A percentile compares a stretch with the other conserved stretches of the same genome.
These are phyloP conservation scores for Homarus gammarus DNA, from an alignment of 2,888 invertebrate genomes.

Conservation along the genomic window DNA sequence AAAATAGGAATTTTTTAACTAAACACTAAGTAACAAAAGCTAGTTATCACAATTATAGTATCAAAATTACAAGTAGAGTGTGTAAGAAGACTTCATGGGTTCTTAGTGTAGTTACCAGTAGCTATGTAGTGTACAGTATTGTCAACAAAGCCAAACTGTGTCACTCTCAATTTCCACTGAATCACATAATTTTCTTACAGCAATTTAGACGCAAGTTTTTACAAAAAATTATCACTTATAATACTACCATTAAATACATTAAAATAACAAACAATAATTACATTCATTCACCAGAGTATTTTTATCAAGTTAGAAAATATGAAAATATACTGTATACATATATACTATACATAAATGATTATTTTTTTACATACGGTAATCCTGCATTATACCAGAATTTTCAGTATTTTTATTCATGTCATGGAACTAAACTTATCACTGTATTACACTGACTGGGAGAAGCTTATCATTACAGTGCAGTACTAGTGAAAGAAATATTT, in stretches of 20 bases:
- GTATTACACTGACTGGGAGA: neutral
- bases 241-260: neutral
- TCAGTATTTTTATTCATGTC: neutral
- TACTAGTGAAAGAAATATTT: neutral
- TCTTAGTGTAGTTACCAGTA: neutral
- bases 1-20: neutral
- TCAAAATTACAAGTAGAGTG: neutral
- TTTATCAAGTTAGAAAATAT: neutral
- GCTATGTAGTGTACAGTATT: neutral
- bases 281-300: neutral
- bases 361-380: neutral
- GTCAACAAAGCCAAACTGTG: neutral
- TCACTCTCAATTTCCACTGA: neutral
- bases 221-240: neutral
- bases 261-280: neutral
- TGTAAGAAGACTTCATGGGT: neutral
- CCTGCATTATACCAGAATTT: neutral
- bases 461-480: neutral
- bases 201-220: neutral
- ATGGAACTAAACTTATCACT: neutral
- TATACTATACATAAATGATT: neutral
- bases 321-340: neutral
- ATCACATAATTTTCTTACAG: neutral
- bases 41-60: neutral
- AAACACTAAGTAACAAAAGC: neutral